Evolutionary conservation across 2,113 vertebrate genomes (phyloP).

Genomic region (Conger conger): DNA sequence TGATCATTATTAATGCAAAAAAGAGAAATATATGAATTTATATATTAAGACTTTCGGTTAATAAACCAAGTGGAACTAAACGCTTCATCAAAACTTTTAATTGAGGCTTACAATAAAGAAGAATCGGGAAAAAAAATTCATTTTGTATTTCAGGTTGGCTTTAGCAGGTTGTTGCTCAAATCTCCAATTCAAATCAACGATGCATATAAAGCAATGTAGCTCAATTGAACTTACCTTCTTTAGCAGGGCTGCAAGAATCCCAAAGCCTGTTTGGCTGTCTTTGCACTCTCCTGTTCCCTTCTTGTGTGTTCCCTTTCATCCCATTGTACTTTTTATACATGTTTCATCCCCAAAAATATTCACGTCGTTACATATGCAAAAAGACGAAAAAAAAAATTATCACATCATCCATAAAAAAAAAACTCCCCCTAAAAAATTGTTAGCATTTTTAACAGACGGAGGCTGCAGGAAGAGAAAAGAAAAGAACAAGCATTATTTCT

Average conservation of each 20-base stretch:
- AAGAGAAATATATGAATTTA: neutral
- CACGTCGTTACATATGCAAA: conserved; percentile 29
- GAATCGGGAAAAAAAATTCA: neutral
- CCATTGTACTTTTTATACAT: conserved; percentile 37
- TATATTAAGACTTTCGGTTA: neutral
- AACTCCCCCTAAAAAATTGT: conserved; percentile 15
- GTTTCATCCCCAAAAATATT: conserved; percentile 42
- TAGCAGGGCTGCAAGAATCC: conserved; percentile 8
- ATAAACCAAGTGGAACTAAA: neutral
- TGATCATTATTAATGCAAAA: neutral
- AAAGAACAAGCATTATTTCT: conserved; percentile 45
- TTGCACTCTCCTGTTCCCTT: conserved; percentile 8
- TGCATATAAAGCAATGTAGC: conserved; percentile 14
- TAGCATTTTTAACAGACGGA: conserved; percentile 28
- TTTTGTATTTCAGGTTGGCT: neutral
- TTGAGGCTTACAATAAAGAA: neutral
- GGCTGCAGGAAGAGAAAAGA: conserved; percentile 9
- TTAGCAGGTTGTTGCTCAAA: neutral
- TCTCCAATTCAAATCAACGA: neutral
- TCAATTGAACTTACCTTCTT: conserved; percentile 36
- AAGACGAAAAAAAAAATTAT: conserved; percentile 37
- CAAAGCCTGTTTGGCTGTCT: conserved; percentile 14
- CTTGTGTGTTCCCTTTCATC: conserved; percentile 33
- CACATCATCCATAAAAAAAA: conserved; percentile 18
- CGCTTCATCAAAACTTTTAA: neutral